Evolutionary conservation across 2,797 vertebrate genomes (phyloP), one percentile per base, ranked within the genome.

Genomic region (Anguilla anguilla): DNA sequence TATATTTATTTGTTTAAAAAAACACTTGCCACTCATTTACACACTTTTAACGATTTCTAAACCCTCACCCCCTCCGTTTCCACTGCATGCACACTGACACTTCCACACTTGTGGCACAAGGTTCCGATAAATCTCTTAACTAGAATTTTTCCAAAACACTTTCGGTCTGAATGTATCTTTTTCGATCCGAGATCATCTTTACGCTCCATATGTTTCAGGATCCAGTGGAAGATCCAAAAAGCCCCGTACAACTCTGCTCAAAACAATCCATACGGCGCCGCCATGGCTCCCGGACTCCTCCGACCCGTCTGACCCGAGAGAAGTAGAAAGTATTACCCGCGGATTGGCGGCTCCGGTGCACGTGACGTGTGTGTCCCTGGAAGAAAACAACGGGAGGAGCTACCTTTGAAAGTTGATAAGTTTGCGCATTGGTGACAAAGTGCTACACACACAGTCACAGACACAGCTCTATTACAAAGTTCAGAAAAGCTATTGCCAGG

Each of bases 311-410:
- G 81, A 90, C 82, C 87, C 85, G 43, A 57, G 88, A 87, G 83
- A 86, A 74, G 64, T 59, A 35, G 86, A 87, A 88, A 87, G 79
- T 28, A 88, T 2, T 55, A 74, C 64, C 0, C 69, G 84, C 85
- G 88, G 94, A 95, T 96, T 96, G 96, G 96, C 72, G 6, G 9
- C 49, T 1, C 10, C 0, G 0, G 2, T 6, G 88, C 96, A 96
- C 83, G 95, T 96, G 95, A 95, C 87, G 0, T 13, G 17, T 25
- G 69, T 74, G 89, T 89, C 92, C 89, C 89, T 7, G 6, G 35
- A 86, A 89, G 88, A 90, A 86, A 6, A 89, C 82, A 85, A 35
- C 51, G 86, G 94, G 95, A 91, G 95, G 94, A 93, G 94, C 92
- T 86, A 90, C 87, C 84, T 87, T 85, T 92, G 94, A 93, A 64